These are phyloP conservation scores for Poecilia wingei DNA, from an alignment of 2,797 vertebrate genomes.

Conservation along the genomic window DNA sequence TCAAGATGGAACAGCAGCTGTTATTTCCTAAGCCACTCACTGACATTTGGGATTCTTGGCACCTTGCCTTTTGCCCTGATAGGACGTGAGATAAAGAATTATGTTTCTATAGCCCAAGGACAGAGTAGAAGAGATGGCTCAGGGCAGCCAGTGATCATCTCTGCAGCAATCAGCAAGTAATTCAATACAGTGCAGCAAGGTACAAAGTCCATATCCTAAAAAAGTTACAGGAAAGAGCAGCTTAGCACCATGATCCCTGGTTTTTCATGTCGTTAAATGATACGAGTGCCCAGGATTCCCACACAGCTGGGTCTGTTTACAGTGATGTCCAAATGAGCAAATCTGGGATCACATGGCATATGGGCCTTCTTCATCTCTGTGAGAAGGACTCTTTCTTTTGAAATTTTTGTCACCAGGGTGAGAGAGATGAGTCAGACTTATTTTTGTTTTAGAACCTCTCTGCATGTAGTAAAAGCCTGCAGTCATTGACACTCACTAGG, in stretches of 20 bases:
- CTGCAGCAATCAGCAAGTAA: constrained; percentile 32
- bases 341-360: constrained; percentile 27
- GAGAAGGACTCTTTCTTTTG: constrained; percentile 35
- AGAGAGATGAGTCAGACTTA: constrained; percentile 53
- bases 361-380: constrained; percentile 26
- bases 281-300: constrained; percentile 6
- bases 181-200: constrained; percentile 40
- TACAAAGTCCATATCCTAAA: constrained; percentile 8
- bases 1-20: constrained; percentile 79
- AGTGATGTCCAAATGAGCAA: constrained; percentile 9
- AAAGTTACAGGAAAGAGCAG: constrained; percentile 25
- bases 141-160: constrained; percentile 10
- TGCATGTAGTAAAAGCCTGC: constrained; percentile 44
- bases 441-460: constrained; percentile 48
- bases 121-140: constrained; percentile 32
- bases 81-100: constrained; percentile 43
- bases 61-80: constrained; percentile 38
- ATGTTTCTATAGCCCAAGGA: constrained; percentile 49
- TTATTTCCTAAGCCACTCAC: constrained; percentile 67
- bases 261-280: constrained; percentile 26
- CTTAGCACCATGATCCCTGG: constrained; percentile 15
- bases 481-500: constrained; percentile 16
- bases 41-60: constrained; percentile 72
- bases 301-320: constrained; percentile 19
- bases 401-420: constrained; percentile 50